phyloP scores from a whole-genome alignment of 2,888 invertebrate species.

The Luffia ferchaultella region DNA sequence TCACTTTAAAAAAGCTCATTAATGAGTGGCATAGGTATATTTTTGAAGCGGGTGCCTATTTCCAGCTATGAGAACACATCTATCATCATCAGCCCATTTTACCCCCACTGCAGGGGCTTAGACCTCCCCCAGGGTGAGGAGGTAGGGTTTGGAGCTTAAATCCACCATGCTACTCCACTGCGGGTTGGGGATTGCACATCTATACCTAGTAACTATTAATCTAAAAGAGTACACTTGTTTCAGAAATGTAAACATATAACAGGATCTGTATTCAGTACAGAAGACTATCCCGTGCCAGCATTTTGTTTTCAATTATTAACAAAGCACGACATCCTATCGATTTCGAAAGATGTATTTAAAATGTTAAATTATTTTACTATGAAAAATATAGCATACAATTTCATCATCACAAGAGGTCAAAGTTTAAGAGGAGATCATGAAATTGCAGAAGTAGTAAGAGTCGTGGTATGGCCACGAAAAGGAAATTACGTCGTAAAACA shows the following conservation, averaged over 20 bases:
- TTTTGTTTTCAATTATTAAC: slow-evolving; percentile 71
- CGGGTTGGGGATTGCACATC: no score
- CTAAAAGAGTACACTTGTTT: slow-evolving; percentile 27
- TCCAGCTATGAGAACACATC: no score
- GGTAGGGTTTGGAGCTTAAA: no score
- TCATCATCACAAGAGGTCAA: slow-evolving; percentile 71
- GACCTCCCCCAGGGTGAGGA: no score
- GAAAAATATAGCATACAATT: slow-evolving; percentile 76
- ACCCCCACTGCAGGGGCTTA: no score
- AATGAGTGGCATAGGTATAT: no score
- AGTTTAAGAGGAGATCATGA: slow-evolving; percentile 17
- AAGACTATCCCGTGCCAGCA: slow-evolving; percentile 70
- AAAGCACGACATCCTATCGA: slow-evolving; percentile 24
- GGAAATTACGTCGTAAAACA: slow-evolving; percentile 65
- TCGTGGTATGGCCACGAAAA: slow-evolving; percentile 74
- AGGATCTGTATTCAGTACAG: slow-evolving; percentile 57
- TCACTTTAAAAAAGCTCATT: no score
- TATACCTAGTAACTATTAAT: no score
- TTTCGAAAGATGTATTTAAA: slow-evolving; percentile 43
- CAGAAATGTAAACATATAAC: slow-evolving; percentile 64
- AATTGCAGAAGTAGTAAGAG: slow-evolving; percentile 46
- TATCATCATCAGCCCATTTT: no score
- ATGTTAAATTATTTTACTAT: slow-evolving; percentile 66
- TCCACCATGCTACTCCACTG: no score
- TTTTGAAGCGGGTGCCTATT: no score